Base-by-base conservation (phyloP, 1,140 invertebrate species). In the Pararge aegeria region DNA sequence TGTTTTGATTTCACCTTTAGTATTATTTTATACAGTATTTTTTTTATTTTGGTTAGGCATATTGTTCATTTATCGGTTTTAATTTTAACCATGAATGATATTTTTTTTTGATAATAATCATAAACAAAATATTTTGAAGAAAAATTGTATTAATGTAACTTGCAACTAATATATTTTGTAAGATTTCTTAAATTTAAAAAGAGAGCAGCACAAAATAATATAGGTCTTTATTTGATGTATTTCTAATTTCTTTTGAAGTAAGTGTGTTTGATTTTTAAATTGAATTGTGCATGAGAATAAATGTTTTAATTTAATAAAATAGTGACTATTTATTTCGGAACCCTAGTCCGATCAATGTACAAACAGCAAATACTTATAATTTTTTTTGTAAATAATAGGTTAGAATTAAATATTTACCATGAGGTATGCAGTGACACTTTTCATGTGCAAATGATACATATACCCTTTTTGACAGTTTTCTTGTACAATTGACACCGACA, bases 241-340 rank as follows among this genome's bases (percentile, higher is more conserved):
- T 48, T 50, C 19, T 53, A 55, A 24, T 46, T 60, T 58, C 29
- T 55, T 61, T 37, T 53, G 29, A 54, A 30, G 49, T 54, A 59
- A 78, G 79, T 79, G 82, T 83, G 83, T 88, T 85, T 86, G 81
- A 78, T 86, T 88, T 80, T 84, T 76, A 84, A 80, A 75, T 75
- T 77, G 73, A 66, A 76, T 78, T 79, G 71, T 75, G 75, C 76
- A 80, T 83, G 82, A 83, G 80, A 88, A 85, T 88, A 88, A 88
- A 88, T 85, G 85, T 88, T 88, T 78, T 82, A 76, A 68, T 76
- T 83, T 82, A 65, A 77, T 74, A 70, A 73, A 66, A 66, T 73
- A 38, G 16, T 80, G 55, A 72, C 51, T 75, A 42, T 56, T 27
- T 29, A 72, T 42, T 66, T 10, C 19, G 65, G 19, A 64, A 54